Conservation (phyloP, 1,140 invertebrate genomes). For the Ceratosolen fusciceps region DNA sequence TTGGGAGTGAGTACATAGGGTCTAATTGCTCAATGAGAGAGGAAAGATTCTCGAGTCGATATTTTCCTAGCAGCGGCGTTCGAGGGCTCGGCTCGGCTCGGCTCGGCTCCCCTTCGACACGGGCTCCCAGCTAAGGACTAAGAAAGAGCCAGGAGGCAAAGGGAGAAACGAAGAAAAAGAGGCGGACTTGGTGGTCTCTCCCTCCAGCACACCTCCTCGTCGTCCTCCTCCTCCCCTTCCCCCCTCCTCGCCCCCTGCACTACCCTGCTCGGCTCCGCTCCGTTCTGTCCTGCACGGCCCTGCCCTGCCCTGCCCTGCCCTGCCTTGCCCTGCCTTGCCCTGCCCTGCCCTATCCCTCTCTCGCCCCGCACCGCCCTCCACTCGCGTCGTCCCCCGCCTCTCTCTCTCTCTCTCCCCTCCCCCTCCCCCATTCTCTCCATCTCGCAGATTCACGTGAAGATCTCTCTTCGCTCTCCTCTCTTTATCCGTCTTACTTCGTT, state of each 20-base stretch:
- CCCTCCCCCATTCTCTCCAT: slow-evolving; percentile 1
- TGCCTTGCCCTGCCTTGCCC: too few relatives aligned
- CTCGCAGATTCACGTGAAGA: not conserved
- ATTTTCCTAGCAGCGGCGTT: slow-evolving; percentile 16
- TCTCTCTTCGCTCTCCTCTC: not conserved
- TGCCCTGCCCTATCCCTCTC: not conserved
- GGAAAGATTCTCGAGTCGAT: slow-evolving; percentile 23
- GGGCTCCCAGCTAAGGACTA: slow-evolving; percentile 7
- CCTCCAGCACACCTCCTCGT: not conserved
- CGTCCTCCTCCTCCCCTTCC: too few relatives aligned
- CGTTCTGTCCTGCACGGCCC: not conserved
- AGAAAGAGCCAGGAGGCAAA: slow-evolving; percentile 13
- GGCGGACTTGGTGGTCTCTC: slow-evolving; percentile 3
- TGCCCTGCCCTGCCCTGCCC: not conserved
- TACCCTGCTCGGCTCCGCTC: not conserved
- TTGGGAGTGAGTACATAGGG: slow-evolving; percentile 14
- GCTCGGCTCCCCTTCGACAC: not conserved
- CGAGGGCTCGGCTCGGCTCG: slow-evolving; percentile 1
- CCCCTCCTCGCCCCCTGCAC: not conserved
- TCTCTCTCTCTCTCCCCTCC: not conserved
- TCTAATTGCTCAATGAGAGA: slow-evolving; percentile 13
- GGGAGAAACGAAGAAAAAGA: slow-evolving; percentile 31
- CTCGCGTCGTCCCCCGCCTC: too few relatives aligned
- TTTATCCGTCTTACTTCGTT: slow-evolving; percentile 20
- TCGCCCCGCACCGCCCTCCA: not conserved